Evolutionary conservation across 2,888 invertebrate species (phyloP).

Genomic region (Sarcophaga caerulescens): DNA sequence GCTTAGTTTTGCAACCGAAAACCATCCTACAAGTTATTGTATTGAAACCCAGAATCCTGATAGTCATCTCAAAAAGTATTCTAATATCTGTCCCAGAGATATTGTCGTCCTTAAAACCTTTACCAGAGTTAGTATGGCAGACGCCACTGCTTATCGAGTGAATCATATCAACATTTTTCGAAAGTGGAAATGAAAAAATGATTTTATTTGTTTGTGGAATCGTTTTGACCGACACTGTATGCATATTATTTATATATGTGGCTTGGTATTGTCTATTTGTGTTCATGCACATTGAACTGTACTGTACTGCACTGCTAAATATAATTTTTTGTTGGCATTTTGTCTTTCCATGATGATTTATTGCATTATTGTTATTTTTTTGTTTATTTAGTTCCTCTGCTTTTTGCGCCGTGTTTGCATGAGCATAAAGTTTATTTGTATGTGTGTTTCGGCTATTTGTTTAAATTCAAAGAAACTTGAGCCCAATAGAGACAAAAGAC

Average conservation of each 20-base stretch:
- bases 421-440: neutral
- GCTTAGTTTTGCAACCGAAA: no score
- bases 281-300: slow-evolving; percentile 32
- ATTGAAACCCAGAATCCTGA: no score
- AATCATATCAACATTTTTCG: no score
- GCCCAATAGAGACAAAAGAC: neutral
- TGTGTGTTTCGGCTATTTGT: neutral
- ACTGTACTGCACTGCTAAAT: slow-evolving; percentile 35
- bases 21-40: no score
- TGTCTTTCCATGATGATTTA: slow-evolving; percentile 47
- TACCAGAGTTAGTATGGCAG: no score
- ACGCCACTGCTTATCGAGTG: no score
- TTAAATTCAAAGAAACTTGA: slow-evolving; percentile 9
- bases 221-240: no score
- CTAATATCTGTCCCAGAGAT: no score
- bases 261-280: neutral
- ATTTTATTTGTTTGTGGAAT: no score
- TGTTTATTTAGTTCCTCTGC: neutral
- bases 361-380: slow-evolving; percentile 24
- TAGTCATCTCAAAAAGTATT: no score
- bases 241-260: neutral
- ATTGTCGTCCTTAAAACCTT: no score
- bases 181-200: no score
- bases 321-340: slow-evolving; percentile 54
- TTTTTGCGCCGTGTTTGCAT: neutral